Evolutionary conservation across 2,797 vertebrate genomes (phyloP), one percentile per base, ranked within the genome.

Genomic region (Danio tinwini): DNA sequence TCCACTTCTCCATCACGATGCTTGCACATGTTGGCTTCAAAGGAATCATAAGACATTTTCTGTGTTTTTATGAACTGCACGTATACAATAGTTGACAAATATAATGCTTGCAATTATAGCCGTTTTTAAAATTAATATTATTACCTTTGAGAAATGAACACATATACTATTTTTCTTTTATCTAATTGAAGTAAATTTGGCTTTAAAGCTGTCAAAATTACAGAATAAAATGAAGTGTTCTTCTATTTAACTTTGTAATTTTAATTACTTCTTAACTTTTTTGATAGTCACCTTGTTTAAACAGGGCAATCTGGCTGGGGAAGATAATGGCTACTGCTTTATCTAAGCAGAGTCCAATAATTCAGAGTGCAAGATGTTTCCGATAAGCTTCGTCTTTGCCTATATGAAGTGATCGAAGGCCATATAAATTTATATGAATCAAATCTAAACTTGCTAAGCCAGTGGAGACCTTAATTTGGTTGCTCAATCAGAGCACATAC

Each of bases 251-350:
- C 71, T 55, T 71, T 68, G 40, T 37, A 59, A 69, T 82, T 69
- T 74, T 74, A 78, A 84, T 78, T 81, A 39, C 52, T 14, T 82
- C 62, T 82, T 69, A 77, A 80, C 55, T 81, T 53, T 61, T 84
- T 79, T 74, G 63, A 81, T 78, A 55, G 68, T 21, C 11, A 37
- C 8, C 42, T 65, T 72, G 49, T 73, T 69, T 81, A 64, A 75
- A 21, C 53, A 40, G 49, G 42, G 61, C 71, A 73, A n/a, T 84
- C 59, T 76, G 49, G 70, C 59, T 75, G 11, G 7, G 56, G 63
- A 61, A 70, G 52, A 81, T 78, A 79, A 79, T 74, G 73, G 65
- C 61, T 65, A 61, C 44, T 65, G 76, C 62, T 42, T 13, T 76
- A 64, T 68, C 68, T 56, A 16, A 40, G n/a, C 65, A 61, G 67